These are phyloP conservation scores for Ectropis grisescens DNA, from an alignment of 1,140 invertebrate species.

Conservation along the genomic window DNA sequence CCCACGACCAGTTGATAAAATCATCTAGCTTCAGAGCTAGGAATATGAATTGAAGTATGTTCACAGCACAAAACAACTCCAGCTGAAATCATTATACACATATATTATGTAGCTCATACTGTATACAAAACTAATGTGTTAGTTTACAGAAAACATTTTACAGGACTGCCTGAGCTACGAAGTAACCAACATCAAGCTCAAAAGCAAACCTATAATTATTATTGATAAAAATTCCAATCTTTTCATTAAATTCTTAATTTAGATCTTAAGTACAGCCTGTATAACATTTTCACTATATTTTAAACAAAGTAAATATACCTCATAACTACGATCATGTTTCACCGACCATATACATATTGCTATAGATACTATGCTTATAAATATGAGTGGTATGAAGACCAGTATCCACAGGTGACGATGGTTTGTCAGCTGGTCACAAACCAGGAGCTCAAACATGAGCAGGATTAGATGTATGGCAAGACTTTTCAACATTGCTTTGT, in stretches of 20 bases:
- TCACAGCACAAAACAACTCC: conserved; percentile 96
- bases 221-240: too few species aligned
- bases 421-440: conserved; percentile 94
- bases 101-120: too few species aligned
- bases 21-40: conserved; percentile 91
- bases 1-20: conserved; percentile 98
- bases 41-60: conserved; percentile 97
- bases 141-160: too few species aligned
- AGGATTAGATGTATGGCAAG: conserved; percentile 93
- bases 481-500: conserved; percentile 97
- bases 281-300: too few species aligned
- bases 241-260: too few species aligned
- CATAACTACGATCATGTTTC: conserved; percentile 96
- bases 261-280: too few species aligned
- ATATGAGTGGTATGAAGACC: conserved; percentile 96
- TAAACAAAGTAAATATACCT: conserved; percentile 71
- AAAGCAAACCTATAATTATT: too few species aligned
- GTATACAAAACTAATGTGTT: too few species aligned
- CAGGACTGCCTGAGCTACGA: too few species aligned
- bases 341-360: conserved; percentile 98
- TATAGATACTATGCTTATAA: conserved; percentile 96
- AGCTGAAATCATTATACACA: conserved; percentile 71
- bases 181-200: too few species aligned
- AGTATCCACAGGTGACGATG: conserved; percentile 93
- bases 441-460: conserved; percentile 96